Base-by-base conservation (phyloP, 1,140 invertebrate genomes). In the Cephus cinctus region DNA sequence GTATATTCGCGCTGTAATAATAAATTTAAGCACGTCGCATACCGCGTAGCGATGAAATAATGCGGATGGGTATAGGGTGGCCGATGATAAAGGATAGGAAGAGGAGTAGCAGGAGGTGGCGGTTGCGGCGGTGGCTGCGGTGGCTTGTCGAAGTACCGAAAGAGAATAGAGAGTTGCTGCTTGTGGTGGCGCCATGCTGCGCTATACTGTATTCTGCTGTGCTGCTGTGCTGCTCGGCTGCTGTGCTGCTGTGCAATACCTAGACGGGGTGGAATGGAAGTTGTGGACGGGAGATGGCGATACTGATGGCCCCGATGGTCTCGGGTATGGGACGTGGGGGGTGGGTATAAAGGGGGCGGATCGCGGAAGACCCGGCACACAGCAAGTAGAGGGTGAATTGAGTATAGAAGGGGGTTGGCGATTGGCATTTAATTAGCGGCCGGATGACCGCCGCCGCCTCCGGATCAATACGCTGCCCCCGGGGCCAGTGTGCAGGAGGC, bases 381-480 rank as follows among this genome's bases (percentile, higher is more conserved):
- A 48, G 50, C 47, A 54, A 54, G 54, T 44, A 53, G 60, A 63
- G 59, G 62, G 56, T 54, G 61, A 65, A 63, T 63, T 41, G 61
- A 65, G 63, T 56, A 52, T 55, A 50, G 59, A 47, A 44, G 32
- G 48, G 64, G 68, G 63, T 65, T 59, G 69, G 67, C 74, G 72
- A 76, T 76, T 76, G 74, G 74, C 74, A 75, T 76, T 76, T 76
- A 76, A 76, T 75, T 75, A 76, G 70, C 67, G 69, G 66, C 68
- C 63, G 67, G 65, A 71, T 71, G 72, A 69, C 72, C 72, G 68
- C 70, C 63, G 64, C 71, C 73, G 71, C 74, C 65, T 71, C 67
- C 61, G 65, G 68, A 72, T 72, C 68, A 71, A 72, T 72, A 72
- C 69, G 56, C 56, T 53, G 59, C 63, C 65, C 63, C 65, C 54